Base-by-base conservation (phyloP, 2,888 invertebrate species). In the Lycophotia porphyrea region DNA sequence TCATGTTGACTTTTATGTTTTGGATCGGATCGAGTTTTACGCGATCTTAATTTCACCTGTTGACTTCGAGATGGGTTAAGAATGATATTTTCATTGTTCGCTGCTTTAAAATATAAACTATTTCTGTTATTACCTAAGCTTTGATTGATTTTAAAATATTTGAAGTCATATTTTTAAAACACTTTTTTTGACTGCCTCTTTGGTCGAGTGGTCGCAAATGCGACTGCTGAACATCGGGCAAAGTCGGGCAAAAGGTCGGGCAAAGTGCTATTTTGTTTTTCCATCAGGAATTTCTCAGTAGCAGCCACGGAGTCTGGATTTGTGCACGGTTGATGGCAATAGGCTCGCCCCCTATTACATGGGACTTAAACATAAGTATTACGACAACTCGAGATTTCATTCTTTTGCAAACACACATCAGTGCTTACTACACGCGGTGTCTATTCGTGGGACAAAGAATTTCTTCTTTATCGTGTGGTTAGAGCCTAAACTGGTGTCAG, bases 1-100 rank as follows among this genome's bases (percentile, higher is more conserved):
- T 27, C 34, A 36, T 64, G 55, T 81, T 81, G 60, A 71, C 27
- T 47, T 78, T 66, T 60, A 63, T 58, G 24, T 68, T 68, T 63
- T 67, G 18, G 55, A 65, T n/a, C n/a, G 15, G n/a, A 63, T 39
- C 18, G n/a, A 63, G 15, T 63, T n/a, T n/a, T 36, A 36, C 13
- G 15, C n/a, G n/a, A n/a, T 36, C 36, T 36, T 61, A n/a, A n/a
- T 39, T 8, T 63, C 15, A 63, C 63, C 39, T 63, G 61, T 36
- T 61, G n/a, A 8, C 11, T 34, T 34, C 5, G 24, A 60, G 34
- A 61, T 13, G 8, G 7, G 63, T 36, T n/a, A 15, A 15, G 7
- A n/a, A 39, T 63, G 15, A 39, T 63, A 5, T 1, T 24, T 36
- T 39, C n/a, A 63, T n/a, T 39, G 18, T 60, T 60, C 21, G 21